Percentiles rank a stretch among this genome's conserved stretches.
phyloP scores from a whole-genome alignment of 2,888 invertebrate species.

The Creontiades dilutus region DNA sequence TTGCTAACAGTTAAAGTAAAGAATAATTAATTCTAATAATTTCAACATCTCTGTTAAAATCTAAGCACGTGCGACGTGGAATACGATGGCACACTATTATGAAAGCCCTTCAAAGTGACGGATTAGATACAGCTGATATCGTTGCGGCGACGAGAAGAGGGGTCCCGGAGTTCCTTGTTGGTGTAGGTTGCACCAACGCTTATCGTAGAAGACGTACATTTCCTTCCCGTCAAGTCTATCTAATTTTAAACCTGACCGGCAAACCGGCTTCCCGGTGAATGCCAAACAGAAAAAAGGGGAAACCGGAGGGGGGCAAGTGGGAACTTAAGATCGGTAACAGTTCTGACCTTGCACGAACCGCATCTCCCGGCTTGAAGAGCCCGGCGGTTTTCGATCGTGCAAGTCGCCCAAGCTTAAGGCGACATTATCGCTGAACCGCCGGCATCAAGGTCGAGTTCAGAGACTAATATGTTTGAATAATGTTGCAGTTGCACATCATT shows the following conservation, averaged over 20 bases:
- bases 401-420: neutral
- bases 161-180: too few species aligned
- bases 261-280: neutral
- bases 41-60: too few species aligned
- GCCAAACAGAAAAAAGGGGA: neutral
- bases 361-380: neutral
- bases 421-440: neutral
- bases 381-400: constrained; percentile 17
- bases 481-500: neutral
- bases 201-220: neutral
- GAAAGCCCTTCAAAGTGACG: too few species aligned
- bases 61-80: too few species aligned
- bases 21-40: too few species aligned
- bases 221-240: constrained; percentile 1
- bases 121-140: too few species aligned
- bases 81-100: too few species aligned
- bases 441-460: constrained; percentile 4
- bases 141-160: too few species aligned
- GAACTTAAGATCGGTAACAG: neutral
- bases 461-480: neutral
- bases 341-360: constrained; percentile 21
- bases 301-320: neutral
- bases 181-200: too few species aligned
- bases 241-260: constrained; percentile 39
- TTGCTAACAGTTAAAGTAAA: too few species aligned